Evolutionary conservation across 2,797 vertebrate species (phyloP).

Genomic region (Lacerta viridis): DNA sequence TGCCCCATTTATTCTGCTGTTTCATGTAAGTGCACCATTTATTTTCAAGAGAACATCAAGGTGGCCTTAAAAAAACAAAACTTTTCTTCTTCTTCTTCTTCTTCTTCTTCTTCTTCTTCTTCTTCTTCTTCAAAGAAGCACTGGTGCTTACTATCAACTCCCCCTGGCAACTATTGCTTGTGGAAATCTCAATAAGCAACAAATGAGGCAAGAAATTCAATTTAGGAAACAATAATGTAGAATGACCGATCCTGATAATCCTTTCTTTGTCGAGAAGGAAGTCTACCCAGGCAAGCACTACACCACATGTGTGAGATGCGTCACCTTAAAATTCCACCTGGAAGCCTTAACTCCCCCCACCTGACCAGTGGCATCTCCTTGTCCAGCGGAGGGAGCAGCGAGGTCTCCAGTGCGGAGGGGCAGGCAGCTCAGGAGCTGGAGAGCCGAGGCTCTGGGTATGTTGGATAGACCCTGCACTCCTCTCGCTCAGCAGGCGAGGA

Average conservation of each 20-base stretch:
- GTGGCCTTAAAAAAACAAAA: background rate
- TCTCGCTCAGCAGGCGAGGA: too few species aligned
- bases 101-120: too few species aligned
- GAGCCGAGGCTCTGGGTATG: too few species aligned
- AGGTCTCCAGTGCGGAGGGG: too few species aligned
- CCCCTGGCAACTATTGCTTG: slow-evolving; percentile 43
- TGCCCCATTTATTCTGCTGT: too few species aligned
- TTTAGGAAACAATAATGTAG: slow-evolving; percentile 39
- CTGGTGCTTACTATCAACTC: slow-evolving; percentile 32
- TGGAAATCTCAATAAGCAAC: slow-evolving; percentile 42
- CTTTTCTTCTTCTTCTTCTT: background rate
- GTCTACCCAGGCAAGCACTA: slow-evolving; percentile 29
- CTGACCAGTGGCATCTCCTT: too few species aligned
- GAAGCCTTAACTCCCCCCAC: background rate
- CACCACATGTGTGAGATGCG: too few species aligned
- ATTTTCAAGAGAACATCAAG: slow-evolving; percentile 18
- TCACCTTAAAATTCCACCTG: slow-evolving; percentile 11
- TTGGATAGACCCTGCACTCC: too few species aligned
- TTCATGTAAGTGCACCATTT: background rate
- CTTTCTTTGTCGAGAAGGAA: slow-evolving; percentile 3
- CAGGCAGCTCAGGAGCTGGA: too few species aligned
- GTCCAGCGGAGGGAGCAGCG: too few species aligned
- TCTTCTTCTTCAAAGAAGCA: background rate
- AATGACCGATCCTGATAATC: slow-evolving; percentile 43
- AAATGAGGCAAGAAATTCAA: slow-evolving; percentile 55